A percentile compares a stretch with the other conserved stretches of the same genome.
These are phyloP conservation scores for Tipula confusa DNA, from an alignment of 2,888 invertebrate species.

Conservation along the genomic window DNA sequence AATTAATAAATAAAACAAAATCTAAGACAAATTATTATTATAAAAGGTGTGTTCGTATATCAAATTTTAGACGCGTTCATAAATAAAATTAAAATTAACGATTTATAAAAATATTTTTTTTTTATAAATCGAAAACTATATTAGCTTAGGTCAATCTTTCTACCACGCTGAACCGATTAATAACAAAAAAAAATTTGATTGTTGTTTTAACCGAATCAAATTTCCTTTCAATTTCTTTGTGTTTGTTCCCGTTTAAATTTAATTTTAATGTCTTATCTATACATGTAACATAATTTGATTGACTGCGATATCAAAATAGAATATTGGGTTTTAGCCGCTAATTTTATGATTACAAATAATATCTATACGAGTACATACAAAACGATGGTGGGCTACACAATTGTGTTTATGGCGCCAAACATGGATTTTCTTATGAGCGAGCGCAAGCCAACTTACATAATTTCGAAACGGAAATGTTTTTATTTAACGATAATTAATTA, in stretches of 20 bases:
- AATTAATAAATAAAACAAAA: not conserved
- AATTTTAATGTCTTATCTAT: not conserved
- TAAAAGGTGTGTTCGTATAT: not conserved
- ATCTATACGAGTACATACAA: not conserved
- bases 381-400: not conserved
- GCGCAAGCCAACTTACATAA: no score
- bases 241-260: not conserved
- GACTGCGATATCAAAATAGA: not conserved
- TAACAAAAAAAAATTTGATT: not conserved
- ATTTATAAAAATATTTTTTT: not conserved
- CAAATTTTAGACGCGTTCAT: not conserved
- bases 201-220: not conserved
- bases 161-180: not conserved
- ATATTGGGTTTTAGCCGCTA: no score
- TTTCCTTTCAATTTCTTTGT: slow-evolving; percentile 25
- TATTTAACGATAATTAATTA: not conserved
- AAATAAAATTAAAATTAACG: not conserved
- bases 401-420: not conserved
- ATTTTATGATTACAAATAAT: not conserved
- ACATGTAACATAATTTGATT: not conserved
- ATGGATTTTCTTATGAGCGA: not conserved
- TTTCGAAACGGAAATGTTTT: not conserved
- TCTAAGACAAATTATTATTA: not conserved
- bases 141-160: not conserved
- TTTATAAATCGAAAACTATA: not conserved